These are phyloP conservation scores for Drosophila persimilis DNA, from an alignment of 1,140 invertebrate genomes.

Conservation along the genomic window DNA sequence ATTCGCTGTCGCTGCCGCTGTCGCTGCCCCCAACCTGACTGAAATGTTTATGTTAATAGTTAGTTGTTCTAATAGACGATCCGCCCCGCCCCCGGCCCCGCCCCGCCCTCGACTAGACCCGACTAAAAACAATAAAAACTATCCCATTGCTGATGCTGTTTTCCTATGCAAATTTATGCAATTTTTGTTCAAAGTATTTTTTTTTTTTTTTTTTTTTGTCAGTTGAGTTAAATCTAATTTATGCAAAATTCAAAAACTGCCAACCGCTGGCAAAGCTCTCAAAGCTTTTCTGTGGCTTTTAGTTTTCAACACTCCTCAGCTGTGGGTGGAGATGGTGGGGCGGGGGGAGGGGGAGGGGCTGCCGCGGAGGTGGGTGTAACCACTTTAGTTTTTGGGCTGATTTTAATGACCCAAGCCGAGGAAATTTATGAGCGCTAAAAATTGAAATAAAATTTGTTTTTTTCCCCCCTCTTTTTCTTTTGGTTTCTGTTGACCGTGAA, in stretches of 20 bases:
- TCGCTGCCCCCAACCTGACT: constrained; percentile 50
- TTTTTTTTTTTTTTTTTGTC: constrained; percentile 19
- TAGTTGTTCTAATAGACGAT: constrained; percentile 58
- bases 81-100: constrained; percentile 7
- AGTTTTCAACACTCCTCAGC: constrained; percentile 48
- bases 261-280: constrained; percentile 53
- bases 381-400: constrained; percentile 57
- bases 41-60: constrained; percentile 70
- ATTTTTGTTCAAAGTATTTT: constrained; percentile 45
- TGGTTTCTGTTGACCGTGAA: constrained; percentile 47
- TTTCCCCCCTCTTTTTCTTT: constrained; percentile 15
- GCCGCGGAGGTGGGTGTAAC: constrained; percentile 30
- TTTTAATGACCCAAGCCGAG: constrained; percentile 68
- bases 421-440: constrained; percentile 73
- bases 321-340: too few relatives aligned
- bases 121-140: constrained; percentile 13
- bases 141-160: constrained; percentile 36
- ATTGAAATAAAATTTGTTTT: constrained; percentile 64
- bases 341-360: neutral
- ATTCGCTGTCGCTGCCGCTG: constrained; percentile 55
- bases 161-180: constrained; percentile 52
- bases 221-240: constrained; percentile 71
- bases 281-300: constrained; percentile 51
- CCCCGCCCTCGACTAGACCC: neutral
- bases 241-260: constrained; percentile 65